A percentile compares a stretch with the other conserved stretches of the same genome.
phyloP scores from a whole-genome alignment of 2,888 invertebrate species.

The Hydriomena furcata region DNA sequence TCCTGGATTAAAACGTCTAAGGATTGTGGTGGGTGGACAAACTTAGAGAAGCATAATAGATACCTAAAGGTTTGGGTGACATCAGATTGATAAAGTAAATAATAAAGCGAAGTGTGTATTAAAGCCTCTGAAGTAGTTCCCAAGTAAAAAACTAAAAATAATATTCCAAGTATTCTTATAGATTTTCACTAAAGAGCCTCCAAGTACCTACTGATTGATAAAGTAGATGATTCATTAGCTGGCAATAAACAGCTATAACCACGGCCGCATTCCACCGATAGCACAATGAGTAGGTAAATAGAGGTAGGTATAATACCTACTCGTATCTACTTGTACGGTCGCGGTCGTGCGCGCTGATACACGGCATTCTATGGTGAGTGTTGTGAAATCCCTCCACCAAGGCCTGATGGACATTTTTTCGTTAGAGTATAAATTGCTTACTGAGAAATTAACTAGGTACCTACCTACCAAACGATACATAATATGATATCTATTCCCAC shows the following conservation, averaged over 20 bases:
- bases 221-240: slow-evolving; percentile 72
- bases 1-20: too few species aligned
- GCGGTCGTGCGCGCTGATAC: slow-evolving; percentile 19
- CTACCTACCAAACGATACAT: too few species aligned
- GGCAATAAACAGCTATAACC: slow-evolving; percentile 57
- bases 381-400: slow-evolving; percentile 9
- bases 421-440: not conserved
- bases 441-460: too few species aligned
- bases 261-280: slow-evolving; percentile 76
- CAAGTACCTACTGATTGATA: slow-evolving; percentile 61
- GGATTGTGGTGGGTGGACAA: too few species aligned
- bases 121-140: too few species aligned
- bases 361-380: not conserved
- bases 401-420: not conserved
- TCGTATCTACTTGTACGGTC: slow-evolving; percentile 17
- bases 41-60: too few species aligned
- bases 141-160: too few species aligned
- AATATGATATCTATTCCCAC: too few species aligned
- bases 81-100: too few species aligned
- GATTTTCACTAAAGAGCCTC: slow-evolving; percentile 18
- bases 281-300: slow-evolving; percentile 57
- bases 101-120: too few species aligned
- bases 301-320: slow-evolving; percentile 44
- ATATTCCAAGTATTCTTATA: slow-evolving; percentile 9
- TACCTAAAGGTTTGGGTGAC: too few species aligned